Evolutionary conservation across 1,140 invertebrate genomes (phyloP).

Genomic region (Bombus cullumanus): DNA sequence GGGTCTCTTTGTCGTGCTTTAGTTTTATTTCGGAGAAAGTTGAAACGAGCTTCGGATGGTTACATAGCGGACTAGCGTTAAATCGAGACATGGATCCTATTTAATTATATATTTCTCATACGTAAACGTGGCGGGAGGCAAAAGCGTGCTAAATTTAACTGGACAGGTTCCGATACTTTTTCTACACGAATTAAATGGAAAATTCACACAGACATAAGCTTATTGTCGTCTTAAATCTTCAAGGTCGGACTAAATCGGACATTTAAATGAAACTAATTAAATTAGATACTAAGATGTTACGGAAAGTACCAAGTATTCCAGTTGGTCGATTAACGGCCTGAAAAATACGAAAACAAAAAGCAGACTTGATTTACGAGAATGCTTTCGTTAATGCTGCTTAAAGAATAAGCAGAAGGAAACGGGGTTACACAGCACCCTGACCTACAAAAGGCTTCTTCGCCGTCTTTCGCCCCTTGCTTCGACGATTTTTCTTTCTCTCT

Average conservation of each 20-base stretch:
- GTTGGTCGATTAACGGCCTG: neutral
- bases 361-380: conserved; percentile 1
- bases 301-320: neutral
- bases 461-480: neutral
- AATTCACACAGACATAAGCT: neutral
- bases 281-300: neutral
- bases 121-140: no score
- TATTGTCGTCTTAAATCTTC: neutral
- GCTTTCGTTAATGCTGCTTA: neutral
- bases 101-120: no score
- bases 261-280: neutral
- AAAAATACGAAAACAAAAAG: no score
- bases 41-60: neutral
- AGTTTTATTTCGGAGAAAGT: neutral
- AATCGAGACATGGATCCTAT: neutral
- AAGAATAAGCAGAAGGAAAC: neutral
- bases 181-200: no score
- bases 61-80: no score
- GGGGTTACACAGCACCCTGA: conserved; percentile 17
- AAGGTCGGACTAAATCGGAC: no score
- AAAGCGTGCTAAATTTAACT: no score
- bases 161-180: no score
- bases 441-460: neutral
- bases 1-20: neutral
- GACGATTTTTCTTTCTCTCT: conserved; percentile 18